Conservation (phyloP, 2,888 invertebrate genomes). For the Autographa gamma region DNA sequence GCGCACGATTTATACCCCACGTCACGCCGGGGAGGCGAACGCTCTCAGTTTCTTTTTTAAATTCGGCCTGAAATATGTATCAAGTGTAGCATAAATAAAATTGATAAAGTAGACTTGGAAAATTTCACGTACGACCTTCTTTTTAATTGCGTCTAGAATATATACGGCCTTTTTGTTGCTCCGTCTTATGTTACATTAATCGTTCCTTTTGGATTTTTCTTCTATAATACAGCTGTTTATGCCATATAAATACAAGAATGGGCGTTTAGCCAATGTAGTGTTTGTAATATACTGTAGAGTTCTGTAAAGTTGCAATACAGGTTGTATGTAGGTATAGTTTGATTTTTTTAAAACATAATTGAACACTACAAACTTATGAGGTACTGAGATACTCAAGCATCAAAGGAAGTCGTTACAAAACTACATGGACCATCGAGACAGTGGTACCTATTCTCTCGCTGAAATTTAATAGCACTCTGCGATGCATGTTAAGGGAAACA, state of each 20-base stretch:
- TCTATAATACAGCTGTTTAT: constrained; percentile 19
- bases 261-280: constrained; percentile 18
- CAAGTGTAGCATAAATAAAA: constrained; percentile 56
- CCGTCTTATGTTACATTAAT: constrained; percentile 10
- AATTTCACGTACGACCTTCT: constrained; percentile 25
- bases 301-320: too few species aligned
- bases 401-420: constrained; percentile 77
- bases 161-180: constrained; percentile 17
- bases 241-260: constrained; percentile 14
- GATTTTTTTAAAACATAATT: constrained; percentile 31
- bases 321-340: too few species aligned
- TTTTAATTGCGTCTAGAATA: constrained; percentile 30
- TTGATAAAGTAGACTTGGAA: constrained; percentile 48
- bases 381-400: constrained; percentile 63
- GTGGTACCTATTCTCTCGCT: constrained; percentile 62
- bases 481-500: constrained; percentile 74
- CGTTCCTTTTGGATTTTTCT: constrained; percentile 4
- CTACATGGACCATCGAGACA: constrained; percentile 76
- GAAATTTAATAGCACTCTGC: constrained; percentile 78
- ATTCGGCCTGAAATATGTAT: constrained; percentile 55
- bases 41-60: constrained; percentile 44
- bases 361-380: constrained; percentile 41
- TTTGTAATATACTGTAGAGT: constrained; percentile 14
- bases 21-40: constrained; percentile 50
- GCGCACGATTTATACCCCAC: constrained; percentile 68